Evolutionary conservation across 2,888 invertebrate species (phyloP).

Genomic region (Cetonia aurata): DNA sequence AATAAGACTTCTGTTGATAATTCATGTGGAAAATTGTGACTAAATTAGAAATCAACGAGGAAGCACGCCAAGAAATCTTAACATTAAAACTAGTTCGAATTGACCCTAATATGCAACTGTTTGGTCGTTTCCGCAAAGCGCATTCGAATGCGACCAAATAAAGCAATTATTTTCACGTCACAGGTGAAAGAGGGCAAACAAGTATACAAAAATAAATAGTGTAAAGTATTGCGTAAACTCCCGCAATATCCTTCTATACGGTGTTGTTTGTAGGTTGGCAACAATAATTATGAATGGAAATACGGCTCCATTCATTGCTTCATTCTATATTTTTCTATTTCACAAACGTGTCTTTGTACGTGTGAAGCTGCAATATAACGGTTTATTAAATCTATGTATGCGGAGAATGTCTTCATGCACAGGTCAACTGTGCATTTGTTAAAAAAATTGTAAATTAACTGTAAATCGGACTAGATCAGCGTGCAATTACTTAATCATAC

Average conservation of each 20-base stretch:
- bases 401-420: not conserved
- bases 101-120: not conserved
- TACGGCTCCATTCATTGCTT: constrained; percentile 18
- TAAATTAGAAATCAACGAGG: constrained; percentile 9
- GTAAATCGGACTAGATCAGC: not conserved
- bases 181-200: constrained; percentile 8
- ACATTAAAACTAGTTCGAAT: not conserved
- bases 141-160: constrained; percentile 1
- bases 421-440: not conserved
- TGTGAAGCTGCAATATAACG: constrained; percentile 14
- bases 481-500: too few species aligned
- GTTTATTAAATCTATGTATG: not conserved
- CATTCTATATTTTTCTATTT: not conserved
- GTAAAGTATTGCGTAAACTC: constrained; percentile 12
- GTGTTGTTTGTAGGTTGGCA: constrained; percentile 1
- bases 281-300: constrained; percentile 13
- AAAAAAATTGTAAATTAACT: constrained; percentile 15
- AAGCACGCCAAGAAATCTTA: not conserved
- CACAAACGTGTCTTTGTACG: not conserved
- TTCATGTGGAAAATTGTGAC: constrained; percentile 19
- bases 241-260: constrained; percentile 22
- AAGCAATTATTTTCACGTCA: constrained; percentile 8
- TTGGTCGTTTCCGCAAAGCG: not conserved
- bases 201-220: constrained; percentile 1
- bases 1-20: constrained; percentile 34